A percentile compares a stretch with the other conserved stretches of the same genome.
phyloP scores from a whole-genome alignment of 1,140 invertebrate genomes.

The Drosophila athabasca region DNA sequence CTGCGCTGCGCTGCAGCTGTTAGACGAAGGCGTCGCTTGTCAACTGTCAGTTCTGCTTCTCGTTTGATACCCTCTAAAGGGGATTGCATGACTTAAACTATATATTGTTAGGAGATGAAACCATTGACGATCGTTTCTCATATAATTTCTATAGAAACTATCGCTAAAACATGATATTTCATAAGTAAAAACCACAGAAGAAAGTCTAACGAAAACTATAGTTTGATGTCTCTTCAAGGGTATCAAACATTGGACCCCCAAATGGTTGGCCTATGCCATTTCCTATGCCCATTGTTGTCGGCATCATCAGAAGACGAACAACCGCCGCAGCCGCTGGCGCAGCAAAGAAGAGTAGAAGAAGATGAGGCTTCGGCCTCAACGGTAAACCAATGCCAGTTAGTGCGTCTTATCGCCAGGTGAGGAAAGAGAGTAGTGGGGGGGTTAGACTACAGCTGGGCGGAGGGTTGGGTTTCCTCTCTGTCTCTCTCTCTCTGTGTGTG shows the following conservation, averaged over 20 bases:
- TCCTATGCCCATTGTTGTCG: slow-evolving; percentile 36
- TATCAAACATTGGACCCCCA: too few relatives aligned
- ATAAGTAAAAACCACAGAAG: too few relatives aligned
- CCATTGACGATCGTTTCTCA: too few relatives aligned
- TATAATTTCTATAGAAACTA: too few relatives aligned
- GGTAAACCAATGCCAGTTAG: slow-evolving; percentile 70
- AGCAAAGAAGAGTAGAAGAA: slow-evolving; percentile 3
- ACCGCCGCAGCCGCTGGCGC: slow-evolving; percentile 11
- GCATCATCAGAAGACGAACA: slow-evolving; percentile 49
- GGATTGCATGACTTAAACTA: too few relatives aligned
- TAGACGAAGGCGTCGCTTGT: slow-evolving; percentile 71
- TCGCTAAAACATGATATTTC: too few relatives aligned
- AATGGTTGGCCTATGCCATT: too few relatives aligned
- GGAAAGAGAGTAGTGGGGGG: background rate
- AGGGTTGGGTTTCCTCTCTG: background rate
- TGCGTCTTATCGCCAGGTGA: slow-evolving; percentile 48
- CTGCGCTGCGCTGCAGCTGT: slow-evolving; percentile 24
- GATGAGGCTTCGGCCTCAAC: slow-evolving; percentile 26
- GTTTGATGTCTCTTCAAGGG: too few relatives aligned
- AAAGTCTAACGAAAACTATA: too few relatives aligned
- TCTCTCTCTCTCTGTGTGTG: background rate
- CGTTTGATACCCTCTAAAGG: background rate
- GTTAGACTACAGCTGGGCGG: background rate
- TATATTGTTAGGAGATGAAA: too few relatives aligned
- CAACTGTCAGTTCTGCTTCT: slow-evolving; percentile 52